These are phyloP conservation scores for Sylvietta virens DNA, from an alignment of 2,113 vertebrate genomes.

Conservation along the genomic window DNA sequence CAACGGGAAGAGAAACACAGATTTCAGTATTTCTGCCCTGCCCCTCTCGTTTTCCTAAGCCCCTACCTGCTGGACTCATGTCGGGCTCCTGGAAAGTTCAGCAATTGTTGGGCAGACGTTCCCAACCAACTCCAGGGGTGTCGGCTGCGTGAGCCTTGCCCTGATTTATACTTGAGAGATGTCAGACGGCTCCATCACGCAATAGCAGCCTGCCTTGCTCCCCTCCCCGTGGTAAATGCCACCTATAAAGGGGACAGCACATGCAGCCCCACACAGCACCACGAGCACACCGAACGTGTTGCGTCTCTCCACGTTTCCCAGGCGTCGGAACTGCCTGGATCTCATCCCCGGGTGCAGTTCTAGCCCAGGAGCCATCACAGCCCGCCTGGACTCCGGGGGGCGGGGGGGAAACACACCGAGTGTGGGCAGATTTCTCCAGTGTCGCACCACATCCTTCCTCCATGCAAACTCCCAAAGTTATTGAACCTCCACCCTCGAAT, in stretches of 20 bases:
- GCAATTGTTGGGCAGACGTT: slow-evolving; percentile 9
- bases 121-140: slow-evolving; percentile 26
- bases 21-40: slow-evolving; percentile 64
- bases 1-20: slow-evolving; percentile 71
- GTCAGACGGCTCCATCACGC: slow-evolving; percentile 39
- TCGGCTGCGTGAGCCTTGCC: background rate
- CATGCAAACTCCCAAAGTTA: slow-evolving; percentile 44
- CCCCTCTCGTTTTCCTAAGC: background rate
- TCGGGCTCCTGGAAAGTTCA: slow-evolving; percentile 56
- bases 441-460: background rate
- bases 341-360: background rate
- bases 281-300: background rate
- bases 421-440: background rate
- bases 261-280: background rate
- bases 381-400: background rate
- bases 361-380: background rate
- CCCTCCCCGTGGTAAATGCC: slow-evolving; percentile 6
- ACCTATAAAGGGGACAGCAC: slow-evolving; percentile 24
- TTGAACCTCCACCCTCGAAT: background rate
- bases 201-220: background rate
- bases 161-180: slow-evolving; percentile 34
- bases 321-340: background rate
- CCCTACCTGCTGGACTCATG: slow-evolving; percentile 24
- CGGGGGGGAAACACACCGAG: background rate
- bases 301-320: background rate